Base-by-base conservation (phyloP, 2,113 vertebrate genomes). In the Eudyptes chrysolophus region DNA sequence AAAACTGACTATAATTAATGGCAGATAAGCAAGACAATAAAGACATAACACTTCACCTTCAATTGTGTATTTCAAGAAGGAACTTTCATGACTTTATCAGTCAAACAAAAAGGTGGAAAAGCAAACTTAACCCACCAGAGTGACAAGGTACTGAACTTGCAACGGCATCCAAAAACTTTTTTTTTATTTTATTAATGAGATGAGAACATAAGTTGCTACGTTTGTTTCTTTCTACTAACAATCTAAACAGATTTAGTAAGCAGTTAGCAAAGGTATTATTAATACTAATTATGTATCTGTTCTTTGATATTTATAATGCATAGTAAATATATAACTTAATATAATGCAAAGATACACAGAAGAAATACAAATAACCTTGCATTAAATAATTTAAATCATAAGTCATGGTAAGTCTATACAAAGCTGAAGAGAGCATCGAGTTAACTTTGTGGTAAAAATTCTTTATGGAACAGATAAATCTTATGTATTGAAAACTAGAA, bases 161-260 rank as follows among this genome's bases (percentile, higher is more conserved):
- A 65, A 32, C 0, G 1, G 46, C 85, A 79, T n/a, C 7, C 7
- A 32, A 54, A 49, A 16, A 0, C 8, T 30, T 75, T 21, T 18
- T 21, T 46, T 42, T 26, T 16, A 32, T 27, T 54, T 38, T 30
- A 40, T 52, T 58, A 70, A 46, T 10, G n/a, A 58, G 46, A 29
- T 11, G 16, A 62, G 15, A 76, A 17, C 24, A 4, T 30, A 51
- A 44, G 13, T 36, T 10, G 5, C 21, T 58, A 30, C 5, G 7
- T 11, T 34, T 44, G 5, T 55, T 76, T 69, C 44, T 72, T 76
- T 71, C 46, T 66, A 32, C 9, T 25, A 88, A 34, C 20, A 64
- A 36, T 20, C 34, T 36, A 40, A 88, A 51, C 15, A 74, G 36
- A 46, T 62, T 52, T 9, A 46, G 21, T n/a, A 71, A 42, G 62